Percentiles rank a stretch among this genome's conserved stretches.
phyloP scores from a whole-genome alignment of 2,888 invertebrate species.

The Tenthredo amoena region DNA sequence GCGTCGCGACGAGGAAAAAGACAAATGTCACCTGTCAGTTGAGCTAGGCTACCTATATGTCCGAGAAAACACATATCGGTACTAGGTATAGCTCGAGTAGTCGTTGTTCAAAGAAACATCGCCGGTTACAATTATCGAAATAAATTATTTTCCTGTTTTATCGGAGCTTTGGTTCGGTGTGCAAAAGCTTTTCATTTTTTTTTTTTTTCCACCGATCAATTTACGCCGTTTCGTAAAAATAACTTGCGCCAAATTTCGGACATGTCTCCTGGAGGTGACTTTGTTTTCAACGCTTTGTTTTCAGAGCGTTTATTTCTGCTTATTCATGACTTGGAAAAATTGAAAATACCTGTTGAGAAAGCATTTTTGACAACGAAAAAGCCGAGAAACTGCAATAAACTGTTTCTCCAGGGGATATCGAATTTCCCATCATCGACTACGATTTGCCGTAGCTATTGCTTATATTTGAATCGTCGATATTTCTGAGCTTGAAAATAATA shows the following conservation, averaged over 20 bases:
- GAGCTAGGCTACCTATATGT: slow-evolving; percentile 10
- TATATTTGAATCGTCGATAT: background rate
- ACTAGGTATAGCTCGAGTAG: background rate
- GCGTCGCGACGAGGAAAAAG: slow-evolving; percentile 13
- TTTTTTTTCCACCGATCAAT: background rate
- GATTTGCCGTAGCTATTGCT: background rate
- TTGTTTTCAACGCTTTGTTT: background rate
- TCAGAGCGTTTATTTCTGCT: background rate
- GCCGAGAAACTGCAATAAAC: background rate
- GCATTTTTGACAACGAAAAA: background rate
- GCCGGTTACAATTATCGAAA: slow-evolving; percentile 18
- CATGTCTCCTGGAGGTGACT: background rate
- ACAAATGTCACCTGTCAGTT: slow-evolving; percentile 43
- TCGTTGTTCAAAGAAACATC: slow-evolving; percentile 6
- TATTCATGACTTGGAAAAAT: background rate
- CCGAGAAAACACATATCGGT: background rate
- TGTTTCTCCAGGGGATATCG: background rate
- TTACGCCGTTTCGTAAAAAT: slow-evolving; percentile 28
- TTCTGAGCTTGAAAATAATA: background rate
- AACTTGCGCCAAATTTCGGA: slow-evolving; percentile 1
- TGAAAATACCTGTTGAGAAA: background rate
- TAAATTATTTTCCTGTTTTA: background rate
- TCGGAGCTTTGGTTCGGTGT: slow-evolving; percentile 36
- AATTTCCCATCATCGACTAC: background rate
- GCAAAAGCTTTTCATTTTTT: background rate